Evolutionary conservation across 1,140 invertebrate species (phyloP).

Genomic region (Atopsyche davidsoni): DNA sequence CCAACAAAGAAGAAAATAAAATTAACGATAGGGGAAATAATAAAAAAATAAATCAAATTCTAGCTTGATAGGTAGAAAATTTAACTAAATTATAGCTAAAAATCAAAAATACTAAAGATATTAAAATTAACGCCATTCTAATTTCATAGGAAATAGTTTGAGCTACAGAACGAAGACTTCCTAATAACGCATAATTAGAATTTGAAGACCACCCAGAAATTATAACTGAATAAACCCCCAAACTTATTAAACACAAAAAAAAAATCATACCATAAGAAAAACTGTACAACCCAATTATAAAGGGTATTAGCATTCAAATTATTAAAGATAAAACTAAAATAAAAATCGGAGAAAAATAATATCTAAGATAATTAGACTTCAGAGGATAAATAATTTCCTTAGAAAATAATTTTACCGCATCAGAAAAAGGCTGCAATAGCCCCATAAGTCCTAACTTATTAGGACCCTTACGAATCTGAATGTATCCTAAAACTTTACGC

Average conservation of each 20-base stretch:
- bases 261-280: slow-evolving; percentile 49
- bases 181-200: slow-evolving; percentile 61
- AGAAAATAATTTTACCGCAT: slow-evolving; percentile 61
- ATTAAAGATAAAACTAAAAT: slow-evolving; percentile 51
- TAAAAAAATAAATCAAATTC: slow-evolving; percentile 48
- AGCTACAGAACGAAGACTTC: slow-evolving; percentile 53
- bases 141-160: slow-evolving; percentile 68
- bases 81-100: slow-evolving; percentile 35
- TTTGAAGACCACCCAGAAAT: slow-evolving; percentile 58
- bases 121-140: slow-evolving; percentile 51
- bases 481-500: slow-evolving; percentile 60
- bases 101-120: slow-evolving; percentile 46
- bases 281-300: slow-evolving; percentile 38
- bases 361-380: slow-evolving; percentile 47
- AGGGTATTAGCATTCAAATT: slow-evolving; percentile 48
- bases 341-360: slow-evolving; percentile 53
- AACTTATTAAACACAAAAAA: slow-evolving; percentile 49
- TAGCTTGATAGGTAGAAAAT: slow-evolving; percentile 39
- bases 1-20: slow-evolving; percentile 54
- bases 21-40: slow-evolving; percentile 47
- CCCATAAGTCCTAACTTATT: slow-evolving; percentile 59
- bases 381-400: slow-evolving; percentile 50
- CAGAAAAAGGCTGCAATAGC: slow-evolving; percentile 57
- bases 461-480: slow-evolving; percentile 64
- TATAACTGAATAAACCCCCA: slow-evolving; percentile 54